A percentile compares a stretch with the other conserved stretches of the same genome.
phyloP scores from a whole-genome alignment of 2,797 vertebrate species.

The Microchirus variegatus region DNA sequence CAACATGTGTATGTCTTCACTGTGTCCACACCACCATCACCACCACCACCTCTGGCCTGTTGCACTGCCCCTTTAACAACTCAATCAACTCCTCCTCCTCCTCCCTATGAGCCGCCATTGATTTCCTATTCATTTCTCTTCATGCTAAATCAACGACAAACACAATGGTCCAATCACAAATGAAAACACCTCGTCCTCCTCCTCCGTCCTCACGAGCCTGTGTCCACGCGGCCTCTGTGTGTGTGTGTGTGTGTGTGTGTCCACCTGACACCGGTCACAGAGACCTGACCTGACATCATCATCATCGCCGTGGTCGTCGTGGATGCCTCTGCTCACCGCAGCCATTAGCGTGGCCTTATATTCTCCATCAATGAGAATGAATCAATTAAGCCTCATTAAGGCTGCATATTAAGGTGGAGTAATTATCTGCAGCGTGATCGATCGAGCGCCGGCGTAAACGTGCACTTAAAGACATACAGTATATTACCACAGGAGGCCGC shows the following conservation, averaged over 20 bases:
- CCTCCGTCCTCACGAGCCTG: no score
- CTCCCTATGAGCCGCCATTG: constrained; percentile 72
- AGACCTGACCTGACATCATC: no score
- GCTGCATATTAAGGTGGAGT: constrained; percentile 78
- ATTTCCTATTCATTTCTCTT: constrained; percentile 85
- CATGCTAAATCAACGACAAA: constrained; percentile 84
- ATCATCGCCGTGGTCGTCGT: constrained; percentile 7
- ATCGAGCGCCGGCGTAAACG: constrained; percentile 72
- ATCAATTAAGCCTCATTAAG: constrained; percentile 79
- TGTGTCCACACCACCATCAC: constrained; percentile 14
- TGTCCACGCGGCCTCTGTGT: constrained; percentile 1
- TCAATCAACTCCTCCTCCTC: constrained; percentile 59
- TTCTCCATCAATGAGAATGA: constrained; percentile 77
- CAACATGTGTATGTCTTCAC: no score
- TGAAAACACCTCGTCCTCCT: constrained; percentile 66
- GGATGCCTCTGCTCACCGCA: constrained; percentile 49
- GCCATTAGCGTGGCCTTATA: constrained; percentile 72
- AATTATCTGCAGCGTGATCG: constrained; percentile 76
- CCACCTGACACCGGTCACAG: constrained; percentile 69
- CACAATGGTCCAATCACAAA: constrained; percentile 86
- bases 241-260: no score
- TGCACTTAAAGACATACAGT: constrained; percentile 75
- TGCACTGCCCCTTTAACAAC: constrained; percentile 72
- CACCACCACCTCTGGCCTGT: constrained; percentile 39
- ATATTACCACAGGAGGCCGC: constrained; percentile 75